Conservation (phyloP, 2,888 invertebrate genomes). For the Noctua pronuba region DNA sequence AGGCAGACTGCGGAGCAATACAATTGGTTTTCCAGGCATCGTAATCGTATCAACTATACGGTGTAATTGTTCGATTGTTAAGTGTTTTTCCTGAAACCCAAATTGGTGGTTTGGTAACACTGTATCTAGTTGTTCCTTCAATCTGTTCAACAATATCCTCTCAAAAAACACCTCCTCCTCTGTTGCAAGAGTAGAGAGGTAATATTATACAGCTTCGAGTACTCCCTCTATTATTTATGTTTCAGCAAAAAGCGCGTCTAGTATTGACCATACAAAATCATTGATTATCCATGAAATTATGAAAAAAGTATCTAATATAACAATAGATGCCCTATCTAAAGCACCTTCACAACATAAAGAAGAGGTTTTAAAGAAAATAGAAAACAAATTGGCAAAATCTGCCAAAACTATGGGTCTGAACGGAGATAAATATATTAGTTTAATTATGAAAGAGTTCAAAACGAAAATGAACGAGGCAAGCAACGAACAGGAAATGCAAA, state of each 20-base stretch:
- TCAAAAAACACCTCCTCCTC: background rate
- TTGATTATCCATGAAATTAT: constrained; percentile 69
- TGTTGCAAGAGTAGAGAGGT: background rate
- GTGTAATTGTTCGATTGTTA: background rate
- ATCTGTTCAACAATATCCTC: background rate
- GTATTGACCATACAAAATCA: constrained; percentile 54
- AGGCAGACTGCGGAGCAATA: background rate
- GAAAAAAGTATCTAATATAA: constrained; percentile 72
- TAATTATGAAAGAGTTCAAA: constrained; percentile 80
- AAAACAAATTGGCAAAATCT: constrained; percentile 71
- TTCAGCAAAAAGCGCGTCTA: constrained; percentile 25
- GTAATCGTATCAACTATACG: background rate
- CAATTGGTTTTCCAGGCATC: background rate
- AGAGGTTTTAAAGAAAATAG: constrained; percentile 67
- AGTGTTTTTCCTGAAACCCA: background rate
- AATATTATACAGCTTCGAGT: background rate
- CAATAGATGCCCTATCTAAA: constrained; percentile 65
- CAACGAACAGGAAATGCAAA: constrained; percentile 27
- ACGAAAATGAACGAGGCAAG: constrained; percentile 55
- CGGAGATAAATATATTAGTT: constrained; percentile 73
- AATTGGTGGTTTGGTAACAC: background rate
- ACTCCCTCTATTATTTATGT: constrained; percentile 11
- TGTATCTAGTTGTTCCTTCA: too few relatives aligned
- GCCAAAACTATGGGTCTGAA: constrained; percentile 69
- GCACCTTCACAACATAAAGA: constrained; percentile 61